A percentile compares a stretch with the other conserved stretches of the same genome.
Evolutionary conservation across 2,113 vertebrate species (phyloP).

Genomic region (Sardina pilchardus): DNA sequence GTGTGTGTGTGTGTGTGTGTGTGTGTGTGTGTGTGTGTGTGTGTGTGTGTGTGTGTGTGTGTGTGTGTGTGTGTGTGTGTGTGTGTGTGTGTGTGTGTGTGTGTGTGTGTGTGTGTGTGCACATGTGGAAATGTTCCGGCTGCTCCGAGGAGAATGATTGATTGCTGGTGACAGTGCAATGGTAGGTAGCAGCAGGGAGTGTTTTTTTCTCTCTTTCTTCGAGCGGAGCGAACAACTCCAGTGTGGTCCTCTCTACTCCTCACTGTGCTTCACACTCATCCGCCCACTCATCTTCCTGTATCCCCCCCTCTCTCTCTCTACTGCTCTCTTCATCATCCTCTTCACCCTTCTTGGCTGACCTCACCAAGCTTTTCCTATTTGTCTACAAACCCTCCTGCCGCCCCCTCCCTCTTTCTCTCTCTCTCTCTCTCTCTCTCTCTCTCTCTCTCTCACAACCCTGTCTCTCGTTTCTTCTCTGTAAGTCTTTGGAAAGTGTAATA

Average conservation of each 20-base stretch:
- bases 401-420: not conserved
- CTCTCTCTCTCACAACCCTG: not conserved
- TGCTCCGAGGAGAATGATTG: constrained; percentile 3
- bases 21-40: constrained; percentile 40
- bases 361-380: not conserved
- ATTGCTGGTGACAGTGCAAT: constrained; percentile 21
- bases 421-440: not conserved
- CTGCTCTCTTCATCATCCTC: not conserved
- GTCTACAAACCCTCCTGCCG: not conserved
- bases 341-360: not conserved
- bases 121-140: constrained; percentile 31
- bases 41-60: constrained; percentile 29
- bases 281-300: not conserved
- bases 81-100: constrained; percentile 30
- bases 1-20: constrained; percentile 29
- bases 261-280: not conserved
- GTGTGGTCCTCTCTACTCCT: not conserved
- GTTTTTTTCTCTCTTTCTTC: not conserved
- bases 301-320: no score
- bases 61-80: constrained; percentile 34
- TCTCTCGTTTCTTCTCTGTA: not conserved
- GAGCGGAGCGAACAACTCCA: not conserved
- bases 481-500: not conserved
- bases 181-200: not conserved
- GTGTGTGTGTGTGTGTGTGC: constrained; percentile 19